Evolutionary conservation across 2,888 invertebrate genomes (phyloP).

Genomic region (Lasioglossum pauxillum): DNA sequence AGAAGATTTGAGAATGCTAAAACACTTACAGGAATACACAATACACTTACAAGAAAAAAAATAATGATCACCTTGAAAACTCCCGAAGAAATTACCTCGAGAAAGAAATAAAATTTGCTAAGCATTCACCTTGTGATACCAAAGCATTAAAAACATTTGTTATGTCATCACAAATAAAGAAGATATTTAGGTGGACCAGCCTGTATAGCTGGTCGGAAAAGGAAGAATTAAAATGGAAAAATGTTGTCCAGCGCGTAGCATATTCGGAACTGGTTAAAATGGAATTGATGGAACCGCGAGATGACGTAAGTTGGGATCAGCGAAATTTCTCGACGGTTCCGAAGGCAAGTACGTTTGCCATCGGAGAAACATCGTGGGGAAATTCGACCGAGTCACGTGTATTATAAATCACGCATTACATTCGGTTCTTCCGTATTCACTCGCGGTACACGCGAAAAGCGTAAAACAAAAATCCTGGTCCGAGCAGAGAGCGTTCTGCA

Average conservation of each 20-base stretch:
- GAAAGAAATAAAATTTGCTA: too few species aligned
- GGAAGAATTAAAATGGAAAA: background rate
- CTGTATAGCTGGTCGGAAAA: background rate
- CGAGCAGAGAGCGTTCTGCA: conserved; percentile 21
- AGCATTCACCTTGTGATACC: too few species aligned
- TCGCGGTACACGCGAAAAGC: conserved; percentile 40
- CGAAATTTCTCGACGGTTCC: background rate
- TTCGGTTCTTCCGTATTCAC: conserved; percentile 50
- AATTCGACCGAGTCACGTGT: background rate
- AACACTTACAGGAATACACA: background rate
- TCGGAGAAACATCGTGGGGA: background rate
- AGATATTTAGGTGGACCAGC: too few species aligned
- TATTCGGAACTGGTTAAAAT: background rate
- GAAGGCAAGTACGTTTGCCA: background rate
- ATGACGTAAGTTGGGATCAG: background rate
- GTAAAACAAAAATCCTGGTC: conserved; percentile 60
- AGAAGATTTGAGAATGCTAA: background rate
- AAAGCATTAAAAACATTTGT: too few species aligned
- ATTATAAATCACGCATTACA: conserved; percentile 29
- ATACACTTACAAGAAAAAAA: too few species aligned
- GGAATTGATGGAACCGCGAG: background rate
- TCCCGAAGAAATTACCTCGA: too few species aligned
- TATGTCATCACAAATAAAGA: too few species aligned
- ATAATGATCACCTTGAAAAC: too few species aligned
- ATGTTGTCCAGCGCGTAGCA: background rate